These are phyloP conservation scores for Orthosia cruda DNA, from an alignment of 2,888 invertebrate species.

Conservation along the genomic window DNA sequence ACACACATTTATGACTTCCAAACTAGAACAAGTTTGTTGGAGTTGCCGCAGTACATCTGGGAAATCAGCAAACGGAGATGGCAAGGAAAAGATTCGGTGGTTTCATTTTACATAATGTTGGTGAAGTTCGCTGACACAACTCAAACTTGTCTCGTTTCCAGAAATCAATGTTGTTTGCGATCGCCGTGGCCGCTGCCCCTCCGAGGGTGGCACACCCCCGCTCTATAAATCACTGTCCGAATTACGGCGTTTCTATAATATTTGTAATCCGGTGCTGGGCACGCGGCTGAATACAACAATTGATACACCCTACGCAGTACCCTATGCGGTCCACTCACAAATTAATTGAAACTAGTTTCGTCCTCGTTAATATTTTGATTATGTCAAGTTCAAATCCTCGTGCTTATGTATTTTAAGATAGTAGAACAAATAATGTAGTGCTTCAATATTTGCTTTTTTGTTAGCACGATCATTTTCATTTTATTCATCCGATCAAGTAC, in stretches of 20 bases:
- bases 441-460: constrained; percentile 15
- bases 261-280: constrained; percentile 84
- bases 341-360: constrained; percentile 85
- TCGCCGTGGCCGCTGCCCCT: constrained; percentile 82
- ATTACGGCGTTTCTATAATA: constrained; percentile 90
- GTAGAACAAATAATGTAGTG: not conserved
- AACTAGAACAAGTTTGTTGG: constrained; percentile 49
- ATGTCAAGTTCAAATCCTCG: constrained; percentile 63
- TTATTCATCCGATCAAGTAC: constrained; percentile 44
- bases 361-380: constrained; percentile 76
- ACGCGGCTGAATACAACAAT: constrained; percentile 83
- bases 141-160: constrained; percentile 85
- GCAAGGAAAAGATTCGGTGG: constrained; percentile 51
- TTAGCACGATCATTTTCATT: constrained; percentile 47
- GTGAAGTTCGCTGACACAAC: constrained; percentile 73
- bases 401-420: constrained; percentile 9
- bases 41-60: constrained; percentile 45
- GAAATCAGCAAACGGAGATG: constrained; percentile 62
- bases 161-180: constrained; percentile 90
- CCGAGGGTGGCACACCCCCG: constrained; percentile 89
- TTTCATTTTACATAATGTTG: constrained; percentile 58
- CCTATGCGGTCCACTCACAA: constrained; percentile 71
- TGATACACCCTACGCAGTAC: constrained; percentile 77
- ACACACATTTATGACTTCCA: constrained; percentile 42
- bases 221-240: constrained; percentile 91